Evolutionary conservation across 2,888 invertebrate genomes (phyloP), one percentile per base, ranked within the genome.

Genomic region (Stratiomys singularior): DNA sequence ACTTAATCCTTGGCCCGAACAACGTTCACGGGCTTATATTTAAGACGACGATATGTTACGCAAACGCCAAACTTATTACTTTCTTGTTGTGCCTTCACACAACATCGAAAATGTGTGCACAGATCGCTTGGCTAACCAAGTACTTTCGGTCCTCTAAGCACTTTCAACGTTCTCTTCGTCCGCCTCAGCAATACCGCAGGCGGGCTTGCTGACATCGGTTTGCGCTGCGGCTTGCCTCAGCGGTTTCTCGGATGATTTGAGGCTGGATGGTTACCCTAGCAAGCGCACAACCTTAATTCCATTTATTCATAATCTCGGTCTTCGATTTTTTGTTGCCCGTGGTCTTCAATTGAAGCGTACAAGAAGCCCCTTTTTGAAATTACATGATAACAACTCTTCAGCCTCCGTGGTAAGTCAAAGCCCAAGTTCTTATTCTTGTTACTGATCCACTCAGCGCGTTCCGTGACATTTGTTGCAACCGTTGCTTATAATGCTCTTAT

Each of bases 401-500:
- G 11, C 13, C 23, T 7, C 25, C 28, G 64, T 64, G 25, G 47
- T 46, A 47, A 25, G 46, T 46, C 46, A 46, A 18, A 46, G 23
- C 69, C 69, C 21, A 69, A 69, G 69, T 69, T 46, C 47, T 69
- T 69, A 11, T 23, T 11, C 21, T 18, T 25, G 64, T 27, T 30
- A 18, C 23, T 11, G 30, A 2, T 64, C n/a, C 15, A 11, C 21
- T 27, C 30, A 2, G 27, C 15, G 64, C 4, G 37, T 69, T 69
- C 46, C 69, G 69, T 69, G 47, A 69, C 69, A 69, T 69, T 69
- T 25, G 23, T 47, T 69, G 69, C 46, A 23, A 25, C 69, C 46
- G 23, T 18, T 47, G n/a, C 11, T 46, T 46, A 25, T 47, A 44
- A 11, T 47, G 69, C 69, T 69, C 18, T 27, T 23, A 66, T 69